Conservation (phyloP, 2,888 invertebrate species). For the Aricia artaxerxes region DNA sequence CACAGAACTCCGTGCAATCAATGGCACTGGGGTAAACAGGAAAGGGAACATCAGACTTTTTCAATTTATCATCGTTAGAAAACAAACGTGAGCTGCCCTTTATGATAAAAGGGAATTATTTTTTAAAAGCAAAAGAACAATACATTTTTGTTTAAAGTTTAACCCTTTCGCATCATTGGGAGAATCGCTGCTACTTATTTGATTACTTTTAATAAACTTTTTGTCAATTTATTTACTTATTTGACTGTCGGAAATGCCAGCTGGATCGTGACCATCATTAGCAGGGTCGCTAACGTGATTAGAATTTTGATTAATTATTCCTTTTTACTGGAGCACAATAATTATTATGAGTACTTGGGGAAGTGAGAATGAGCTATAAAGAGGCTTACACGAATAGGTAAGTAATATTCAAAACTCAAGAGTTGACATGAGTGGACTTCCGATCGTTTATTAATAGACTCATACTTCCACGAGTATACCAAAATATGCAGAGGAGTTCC, state of each 20-base stretch:
- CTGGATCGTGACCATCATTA: neutral
- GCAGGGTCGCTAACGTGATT: constrained; percentile 4
- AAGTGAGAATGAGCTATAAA: neutral
- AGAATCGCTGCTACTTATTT: neutral
- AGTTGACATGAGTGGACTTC: neutral
- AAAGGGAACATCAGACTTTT: neutral
- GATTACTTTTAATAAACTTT: neutral
- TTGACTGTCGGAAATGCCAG: neutral
- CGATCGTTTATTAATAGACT: neutral
- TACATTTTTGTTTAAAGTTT: constrained; percentile 8
- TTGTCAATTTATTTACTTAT: neutral
- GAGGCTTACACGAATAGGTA: neutral
- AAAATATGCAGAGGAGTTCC: neutral
- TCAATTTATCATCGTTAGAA: constrained; percentile 17
- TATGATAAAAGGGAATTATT: neutral
- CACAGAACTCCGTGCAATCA: neutral
- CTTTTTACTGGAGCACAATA: neutral
- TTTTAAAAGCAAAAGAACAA: neutral
- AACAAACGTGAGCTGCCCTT: neutral
- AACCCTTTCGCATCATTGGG: neutral
- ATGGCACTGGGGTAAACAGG: constrained; percentile 5
- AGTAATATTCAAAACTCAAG: neutral
- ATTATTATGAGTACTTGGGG: neutral
- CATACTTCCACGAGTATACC: neutral
- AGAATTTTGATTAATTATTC: neutral